phyloP scores from a whole-genome alignment of 2,113 vertebrate genomes.

The Panthera tigris region DNA sequence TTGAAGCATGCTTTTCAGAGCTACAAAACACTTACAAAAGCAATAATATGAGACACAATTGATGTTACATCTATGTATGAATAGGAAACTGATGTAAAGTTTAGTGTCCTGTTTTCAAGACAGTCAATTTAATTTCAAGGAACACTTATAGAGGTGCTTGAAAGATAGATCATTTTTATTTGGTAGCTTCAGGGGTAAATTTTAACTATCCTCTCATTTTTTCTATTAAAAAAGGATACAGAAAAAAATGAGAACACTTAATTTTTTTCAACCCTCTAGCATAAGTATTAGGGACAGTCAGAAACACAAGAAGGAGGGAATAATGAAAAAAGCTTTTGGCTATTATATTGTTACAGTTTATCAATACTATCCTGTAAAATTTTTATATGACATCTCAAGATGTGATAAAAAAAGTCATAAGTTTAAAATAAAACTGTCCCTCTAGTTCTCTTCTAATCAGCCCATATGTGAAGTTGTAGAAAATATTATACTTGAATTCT shows the following conservation, averaged over 20 bases:
- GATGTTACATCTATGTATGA: background rate
- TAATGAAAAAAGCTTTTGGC: constrained; percentile 24
- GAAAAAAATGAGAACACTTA: constrained; percentile 45
- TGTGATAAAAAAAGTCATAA: constrained; percentile 34
- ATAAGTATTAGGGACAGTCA: constrained; percentile 42
- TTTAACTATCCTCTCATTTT: constrained; percentile 64
- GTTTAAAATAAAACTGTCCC: constrained; percentile 69
- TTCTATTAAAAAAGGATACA: constrained; percentile 45
- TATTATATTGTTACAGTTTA: constrained; percentile 58
- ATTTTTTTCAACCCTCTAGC: constrained; percentile 53
- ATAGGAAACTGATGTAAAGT: constrained; percentile 42
- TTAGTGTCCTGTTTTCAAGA: constrained; percentile 57
- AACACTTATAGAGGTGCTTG: constrained; percentile 27
- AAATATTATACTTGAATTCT: constrained; percentile 23
- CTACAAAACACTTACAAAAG: constrained; percentile 55
- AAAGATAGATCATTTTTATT: constrained; percentile 62
- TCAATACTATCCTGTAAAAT: constrained; percentile 60
- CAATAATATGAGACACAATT: constrained; percentile 2
- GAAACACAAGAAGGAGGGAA: background rate
- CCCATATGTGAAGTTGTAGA: background rate
- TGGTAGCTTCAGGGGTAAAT: constrained; percentile 57
- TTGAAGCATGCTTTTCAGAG: constrained; percentile 46
- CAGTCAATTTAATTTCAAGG: constrained; percentile 52
- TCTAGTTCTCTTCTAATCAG: constrained; percentile 33
- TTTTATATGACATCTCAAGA: constrained; percentile 57